Evolutionary conservation across 2,113 vertebrate species (phyloP).

Genomic region (Dryoscopus gambensis): DNA sequence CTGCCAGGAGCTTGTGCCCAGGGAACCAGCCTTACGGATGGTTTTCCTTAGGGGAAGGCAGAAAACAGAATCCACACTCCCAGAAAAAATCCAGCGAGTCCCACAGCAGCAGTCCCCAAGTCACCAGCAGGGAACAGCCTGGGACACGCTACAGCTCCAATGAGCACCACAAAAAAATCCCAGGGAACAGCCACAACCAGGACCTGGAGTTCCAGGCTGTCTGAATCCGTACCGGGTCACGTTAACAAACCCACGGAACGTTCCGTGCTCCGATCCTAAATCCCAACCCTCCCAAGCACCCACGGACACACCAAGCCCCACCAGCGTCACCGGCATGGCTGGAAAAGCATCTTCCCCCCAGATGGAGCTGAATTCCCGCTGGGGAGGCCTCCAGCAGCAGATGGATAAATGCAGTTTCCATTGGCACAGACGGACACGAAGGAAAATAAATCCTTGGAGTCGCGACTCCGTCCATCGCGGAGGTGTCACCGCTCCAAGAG

Average conservation of each 20-base stretch:
- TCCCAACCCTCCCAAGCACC: neutral
- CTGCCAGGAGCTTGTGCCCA: neutral
- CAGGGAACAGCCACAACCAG: neutral
- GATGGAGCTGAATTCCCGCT: rapidly evolving
- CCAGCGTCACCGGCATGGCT: rapidly evolving
- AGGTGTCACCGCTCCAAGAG: rapidly evolving
- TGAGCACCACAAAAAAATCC: rapidly evolving
- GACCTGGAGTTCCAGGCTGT: neutral
- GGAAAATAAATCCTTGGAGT: neutral
- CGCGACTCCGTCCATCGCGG: rapidly evolving
- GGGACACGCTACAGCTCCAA: neutral
- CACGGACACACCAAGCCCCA: rapidly evolving
- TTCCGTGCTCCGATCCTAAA: rapidly evolving
- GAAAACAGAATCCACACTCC: neutral
- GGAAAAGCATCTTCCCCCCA: neutral
- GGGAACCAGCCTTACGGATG: neutral
- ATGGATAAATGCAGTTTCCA: rapidly evolving
- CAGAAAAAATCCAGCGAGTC: neutral
- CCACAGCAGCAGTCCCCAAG: neutral
- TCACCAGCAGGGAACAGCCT: neutral
- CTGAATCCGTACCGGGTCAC: rapidly evolving
- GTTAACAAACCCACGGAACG: rapidly evolving
- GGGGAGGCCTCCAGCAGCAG: neutral
- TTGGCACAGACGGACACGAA: rapidly evolving
- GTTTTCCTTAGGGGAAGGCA: neutral